Evolutionary conservation across 2,797 vertebrate species (phyloP).

Genomic region (Sebastolobus alascanus): DNA sequence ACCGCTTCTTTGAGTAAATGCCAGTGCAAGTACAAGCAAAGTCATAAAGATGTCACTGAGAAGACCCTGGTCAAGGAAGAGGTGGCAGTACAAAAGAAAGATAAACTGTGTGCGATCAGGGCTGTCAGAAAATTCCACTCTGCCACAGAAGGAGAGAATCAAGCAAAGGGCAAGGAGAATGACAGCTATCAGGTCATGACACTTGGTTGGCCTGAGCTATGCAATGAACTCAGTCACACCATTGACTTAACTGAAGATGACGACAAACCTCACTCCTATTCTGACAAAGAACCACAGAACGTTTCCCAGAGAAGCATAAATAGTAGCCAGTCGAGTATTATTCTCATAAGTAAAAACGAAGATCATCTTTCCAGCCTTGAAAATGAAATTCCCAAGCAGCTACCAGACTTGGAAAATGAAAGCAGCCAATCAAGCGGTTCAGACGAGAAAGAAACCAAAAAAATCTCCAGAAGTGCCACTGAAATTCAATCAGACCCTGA

Average conservation of each 20-base stretch:
- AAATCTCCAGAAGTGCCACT: background rate
- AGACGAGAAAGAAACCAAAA: background rate
- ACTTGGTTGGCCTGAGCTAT: background rate
- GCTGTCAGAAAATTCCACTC: background rate
- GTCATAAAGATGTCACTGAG: background rate
- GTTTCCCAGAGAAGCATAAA: background rate
- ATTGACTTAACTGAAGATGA: conserved; percentile 17
- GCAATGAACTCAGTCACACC: background rate
- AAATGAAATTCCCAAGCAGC: background rate
- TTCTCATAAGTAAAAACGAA: conserved; percentile 18
- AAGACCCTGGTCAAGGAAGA: background rate
- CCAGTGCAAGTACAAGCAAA: conserved; percentile 17
- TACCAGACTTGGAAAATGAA: background rate
- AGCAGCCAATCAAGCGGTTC: background rate
- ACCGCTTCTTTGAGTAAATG: conserved; percentile 41
- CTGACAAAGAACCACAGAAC: background rate
- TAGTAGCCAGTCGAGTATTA: background rate
- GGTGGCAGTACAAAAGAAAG: background rate
- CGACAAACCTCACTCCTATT: background rate
- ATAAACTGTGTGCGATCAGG: background rate
- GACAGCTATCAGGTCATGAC: background rate
- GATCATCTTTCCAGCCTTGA: conserved; percentile 3
- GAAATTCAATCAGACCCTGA: conserved; percentile 2
- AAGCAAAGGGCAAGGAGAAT: background rate
- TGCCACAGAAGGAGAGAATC: background rate